Conservation (phyloP, 2,888 invertebrate genomes). For the Tenthredo mesomela region DNA sequence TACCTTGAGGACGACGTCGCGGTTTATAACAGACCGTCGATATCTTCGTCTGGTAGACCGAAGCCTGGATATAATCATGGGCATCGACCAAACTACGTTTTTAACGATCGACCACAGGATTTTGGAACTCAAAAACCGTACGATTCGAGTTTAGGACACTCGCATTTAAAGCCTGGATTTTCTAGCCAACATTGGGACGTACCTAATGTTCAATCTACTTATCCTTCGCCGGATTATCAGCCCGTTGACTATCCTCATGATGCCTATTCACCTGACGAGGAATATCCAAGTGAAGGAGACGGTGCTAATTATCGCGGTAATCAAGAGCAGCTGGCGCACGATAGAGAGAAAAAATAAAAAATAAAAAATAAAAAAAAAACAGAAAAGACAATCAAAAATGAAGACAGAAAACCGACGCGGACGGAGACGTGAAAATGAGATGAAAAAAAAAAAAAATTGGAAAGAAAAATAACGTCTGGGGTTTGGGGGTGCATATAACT, state of each 20-base stretch:
- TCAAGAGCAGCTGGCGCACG: conserved; percentile 41
- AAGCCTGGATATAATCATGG: conserved; percentile 79
- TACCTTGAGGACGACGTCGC: conserved; percentile 79
- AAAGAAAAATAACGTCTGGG: background rate
- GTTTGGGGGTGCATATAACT: background rate
- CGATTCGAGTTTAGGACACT: conserved; percentile 20
- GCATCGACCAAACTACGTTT: conserved; percentile 61
- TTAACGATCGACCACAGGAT: conserved; percentile 54
- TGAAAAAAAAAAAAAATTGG: background rate
- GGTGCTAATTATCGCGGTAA: conserved; percentile 76
- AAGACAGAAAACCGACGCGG: background rate
- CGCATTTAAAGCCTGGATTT: background rate
- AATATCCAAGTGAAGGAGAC: conserved; percentile 71
- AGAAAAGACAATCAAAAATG: background rate
- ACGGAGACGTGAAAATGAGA: background rate
- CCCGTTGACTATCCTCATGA: conserved; percentile 69
- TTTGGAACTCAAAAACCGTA: conserved; percentile 27
- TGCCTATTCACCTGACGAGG: conserved; percentile 73
- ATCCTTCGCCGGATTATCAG: conserved; percentile 68
- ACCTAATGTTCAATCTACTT: conserved; percentile 28
- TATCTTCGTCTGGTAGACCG: conserved; percentile 70
- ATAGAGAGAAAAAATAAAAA: background rate
- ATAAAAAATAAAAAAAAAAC: background rate
- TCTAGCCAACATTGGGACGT: conserved; percentile 58
- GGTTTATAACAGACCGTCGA: conserved; percentile 70